Evolutionary conservation across 2,797 vertebrate genomes (phyloP), one percentile per base, ranked within the genome.

Genomic region (Ctenopoma kingsleyae): DNA sequence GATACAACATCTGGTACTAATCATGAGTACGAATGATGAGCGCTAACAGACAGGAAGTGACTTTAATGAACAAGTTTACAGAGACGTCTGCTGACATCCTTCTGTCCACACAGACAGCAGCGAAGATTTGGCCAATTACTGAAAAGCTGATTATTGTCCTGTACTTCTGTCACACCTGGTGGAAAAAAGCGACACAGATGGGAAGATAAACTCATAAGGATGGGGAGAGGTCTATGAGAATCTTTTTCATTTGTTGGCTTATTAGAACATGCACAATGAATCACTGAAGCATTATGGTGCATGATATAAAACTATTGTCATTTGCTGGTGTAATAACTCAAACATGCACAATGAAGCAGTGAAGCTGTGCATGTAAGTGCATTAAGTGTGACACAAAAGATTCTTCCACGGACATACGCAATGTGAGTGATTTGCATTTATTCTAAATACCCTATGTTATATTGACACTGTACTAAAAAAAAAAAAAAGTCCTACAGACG

Each of bases 1-100:
- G 43, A 62, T 9, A 52, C 72, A 84, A 68, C 85, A 85, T 78
- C 78, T 85, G 83, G 59, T 63, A 9, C 70, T 83, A 59, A 87
- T 84, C 58, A 66, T 52, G 23, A 38, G 36, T 13, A 56, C 58
- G 59, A 86, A 67, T 53, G 78, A 89, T 66, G 76, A 57, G 63
- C 65, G 76, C 46, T 19, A 23, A 74, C 38, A 72, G 55, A 81
- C 53, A 61, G 68, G 54, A 80, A 54, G 58, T 67, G 23, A 58
- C 55, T 76, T 83, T 78, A 78, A 85, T 71, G 69, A 81, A 75
- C 55, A 74, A 15, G 47, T 72, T 67, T 54, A 47, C 7, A 1
- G 63, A 79, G 49, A 70, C n/a, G 51, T 27, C 49, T 17, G 54
- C 58, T 40, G 74, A 76, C 71, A 66, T 61, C 32, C 52, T 60